Conservation (phyloP, 1,140 invertebrate species). For the Drosophila tropicalis region DNA sequence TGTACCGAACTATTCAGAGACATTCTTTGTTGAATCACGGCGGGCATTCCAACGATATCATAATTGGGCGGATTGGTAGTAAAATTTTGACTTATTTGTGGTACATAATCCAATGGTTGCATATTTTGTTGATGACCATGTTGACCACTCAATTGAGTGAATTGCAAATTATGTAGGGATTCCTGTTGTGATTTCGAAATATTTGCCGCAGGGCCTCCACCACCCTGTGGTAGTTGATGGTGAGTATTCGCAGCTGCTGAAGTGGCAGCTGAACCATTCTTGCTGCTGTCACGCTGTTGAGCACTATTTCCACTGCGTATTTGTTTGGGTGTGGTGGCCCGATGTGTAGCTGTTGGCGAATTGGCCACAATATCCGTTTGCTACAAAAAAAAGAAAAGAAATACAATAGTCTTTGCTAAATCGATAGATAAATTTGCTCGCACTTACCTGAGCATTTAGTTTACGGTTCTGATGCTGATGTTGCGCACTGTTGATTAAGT, state of each 20-base stretch:
- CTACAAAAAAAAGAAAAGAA: background rate
- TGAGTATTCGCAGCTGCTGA: conserved; percentile 81
- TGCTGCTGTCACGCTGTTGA: conserved; percentile 71
- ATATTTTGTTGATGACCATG: conserved; percentile 83
- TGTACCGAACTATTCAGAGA: conserved; percentile 82
- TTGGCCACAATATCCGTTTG: conserved; percentile 65
- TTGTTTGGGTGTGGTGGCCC: conserved; percentile 76
- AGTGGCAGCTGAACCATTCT: conserved; percentile 49
- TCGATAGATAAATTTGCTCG: background rate
- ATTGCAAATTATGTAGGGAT: conserved; percentile 70
- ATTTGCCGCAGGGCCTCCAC: conserved; percentile 48
- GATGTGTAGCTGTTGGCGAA: conserved; percentile 56
- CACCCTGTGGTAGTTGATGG: conserved; percentile 81
- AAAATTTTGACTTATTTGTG: conserved; percentile 83
- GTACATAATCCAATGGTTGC: conserved; percentile 83
- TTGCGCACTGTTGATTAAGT: conserved; percentile 65
- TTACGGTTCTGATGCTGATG: conserved; percentile 72
- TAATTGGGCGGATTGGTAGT: conserved; percentile 85
- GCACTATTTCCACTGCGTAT: conserved; percentile 73
- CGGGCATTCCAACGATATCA: conserved; percentile 84
- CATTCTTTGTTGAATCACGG: conserved; percentile 86
- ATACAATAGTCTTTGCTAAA: background rate
- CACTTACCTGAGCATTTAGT: conserved; percentile 67
- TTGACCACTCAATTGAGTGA: conserved; percentile 63
- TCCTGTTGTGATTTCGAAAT: conserved; percentile 70